These are phyloP conservation scores for Porites lutea DNA, from an alignment of 64 coral and sea anemone species.

Conservation along the genomic window DNA sequence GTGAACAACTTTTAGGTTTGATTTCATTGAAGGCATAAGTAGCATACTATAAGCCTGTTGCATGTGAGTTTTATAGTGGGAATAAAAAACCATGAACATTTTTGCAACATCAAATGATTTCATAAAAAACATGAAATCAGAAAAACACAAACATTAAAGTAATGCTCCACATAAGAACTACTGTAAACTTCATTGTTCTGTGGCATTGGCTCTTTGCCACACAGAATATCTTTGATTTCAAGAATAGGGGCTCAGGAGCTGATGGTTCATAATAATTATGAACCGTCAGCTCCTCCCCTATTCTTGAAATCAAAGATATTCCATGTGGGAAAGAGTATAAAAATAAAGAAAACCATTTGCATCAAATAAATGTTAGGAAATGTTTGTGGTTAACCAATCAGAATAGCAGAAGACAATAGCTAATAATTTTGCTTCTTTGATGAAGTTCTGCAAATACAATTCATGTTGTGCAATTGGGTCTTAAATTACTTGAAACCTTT, in stretches of 20 bases:
- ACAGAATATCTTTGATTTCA: not conserved
- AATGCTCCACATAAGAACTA: not conserved
- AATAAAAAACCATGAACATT: slow-evolving; percentile 17
- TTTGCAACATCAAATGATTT: slow-evolving; percentile 7
- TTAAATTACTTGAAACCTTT: not conserved
- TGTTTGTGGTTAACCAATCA: not conserved
- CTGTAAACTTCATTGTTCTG: not conserved
- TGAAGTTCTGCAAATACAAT: not conserved
- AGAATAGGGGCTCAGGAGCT: not conserved
- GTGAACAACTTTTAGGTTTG: slow-evolving; percentile 11
- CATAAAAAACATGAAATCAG: slow-evolving; percentile 5
- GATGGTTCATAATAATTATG: not conserved
- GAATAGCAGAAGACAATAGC: not conserved
- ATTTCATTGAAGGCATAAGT: not conserved
- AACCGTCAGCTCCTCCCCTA: not conserved
- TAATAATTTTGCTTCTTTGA: not conserved
- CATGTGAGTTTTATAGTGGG: slow-evolving; percentile 4
- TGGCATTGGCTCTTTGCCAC: not conserved
- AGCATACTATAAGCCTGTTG: not conserved
- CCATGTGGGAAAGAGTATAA: not conserved
- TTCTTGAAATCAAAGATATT: not conserved
- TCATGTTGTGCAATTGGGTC: not conserved
- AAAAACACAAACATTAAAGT: slow-evolving; percentile 8
- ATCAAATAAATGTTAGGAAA: not conserved
- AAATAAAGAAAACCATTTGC: not conserved